A percentile compares a stretch with the other conserved stretches of the same genome.
Conservation (phyloP, 2,113 vertebrate genomes). For the Loxodonta africana region DNA sequence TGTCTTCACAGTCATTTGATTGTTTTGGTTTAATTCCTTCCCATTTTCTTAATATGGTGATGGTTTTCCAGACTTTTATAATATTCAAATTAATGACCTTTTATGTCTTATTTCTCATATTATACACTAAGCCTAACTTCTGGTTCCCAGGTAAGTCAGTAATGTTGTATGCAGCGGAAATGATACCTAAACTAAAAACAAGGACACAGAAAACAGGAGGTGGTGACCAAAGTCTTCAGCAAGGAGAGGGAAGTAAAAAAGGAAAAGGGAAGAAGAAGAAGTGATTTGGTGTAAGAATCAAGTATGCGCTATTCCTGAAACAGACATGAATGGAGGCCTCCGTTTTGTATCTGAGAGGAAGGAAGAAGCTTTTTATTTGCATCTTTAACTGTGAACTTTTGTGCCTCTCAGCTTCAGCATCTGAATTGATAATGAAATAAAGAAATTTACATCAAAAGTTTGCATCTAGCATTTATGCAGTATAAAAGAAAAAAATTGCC, state of each 20-base stretch:
- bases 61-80: constrained; percentile 23
- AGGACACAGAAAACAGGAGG: constrained; percentile 95
- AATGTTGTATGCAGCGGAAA: constrained; percentile 97
- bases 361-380: constrained; percentile 57
- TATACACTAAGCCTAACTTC: constrained; percentile 52
- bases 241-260: constrained; percentile 97
- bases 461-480: not conserved
- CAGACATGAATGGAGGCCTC: not conserved
- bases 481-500: not conserved
- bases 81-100: constrained; percentile 44
- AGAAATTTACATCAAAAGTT: constrained; percentile 43
- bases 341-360: constrained; percentile 27
- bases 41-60: constrained; percentile 40
- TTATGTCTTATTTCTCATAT: not conserved
- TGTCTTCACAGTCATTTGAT: constrained; percentile 17
- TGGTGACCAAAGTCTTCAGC: constrained; percentile 93
- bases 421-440: constrained; percentile 68
- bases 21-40: not conserved
- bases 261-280: constrained; percentile 99
- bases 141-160: constrained; percentile 93
- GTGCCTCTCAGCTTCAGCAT: constrained; percentile 72
- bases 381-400: constrained; percentile 72
- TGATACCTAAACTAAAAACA: constrained; percentile 98
- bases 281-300: constrained; percentile 68
- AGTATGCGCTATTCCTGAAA: not conserved